Evolutionary conservation across 2,797 vertebrate species (phyloP).

Genomic region (Toxotes lorentzi): DNA sequence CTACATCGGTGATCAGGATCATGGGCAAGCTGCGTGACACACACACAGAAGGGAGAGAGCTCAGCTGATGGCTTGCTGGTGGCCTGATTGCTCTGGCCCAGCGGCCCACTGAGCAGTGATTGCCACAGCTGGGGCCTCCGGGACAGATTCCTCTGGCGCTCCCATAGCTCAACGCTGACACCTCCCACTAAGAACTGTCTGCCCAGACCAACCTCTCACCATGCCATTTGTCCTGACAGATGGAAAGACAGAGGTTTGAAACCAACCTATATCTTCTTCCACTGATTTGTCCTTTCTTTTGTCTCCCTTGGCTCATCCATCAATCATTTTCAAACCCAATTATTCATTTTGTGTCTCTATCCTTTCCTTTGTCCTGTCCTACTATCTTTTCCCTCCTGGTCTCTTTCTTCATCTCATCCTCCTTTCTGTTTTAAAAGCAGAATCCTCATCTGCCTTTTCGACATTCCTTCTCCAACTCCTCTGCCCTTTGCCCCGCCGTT

Average conservation of each 20-base stretch:
- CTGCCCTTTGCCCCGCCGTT: slow-evolving; percentile 67
- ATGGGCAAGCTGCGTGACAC: slow-evolving; percentile 63
- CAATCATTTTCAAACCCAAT: slow-evolving; percentile 71
- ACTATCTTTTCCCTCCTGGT: slow-evolving; percentile 34
- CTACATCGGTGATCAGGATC: slow-evolving; percentile 55
- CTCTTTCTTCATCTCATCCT: slow-evolving; percentile 46
- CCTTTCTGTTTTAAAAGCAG: slow-evolving; percentile 41
- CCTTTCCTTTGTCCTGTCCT: slow-evolving; percentile 35
- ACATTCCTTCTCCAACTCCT: slow-evolving; percentile 50
- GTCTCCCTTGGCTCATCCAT: slow-evolving; percentile 71
- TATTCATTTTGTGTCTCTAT: slow-evolving; percentile 64
- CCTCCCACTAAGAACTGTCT: slow-evolving; percentile 79
- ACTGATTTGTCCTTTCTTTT: slow-evolving; percentile 74
- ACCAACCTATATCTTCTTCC: slow-evolving; percentile 74
- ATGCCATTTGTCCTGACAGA: slow-evolving; percentile 80
- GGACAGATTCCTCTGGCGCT: slow-evolving; percentile 77
- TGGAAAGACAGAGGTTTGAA: slow-evolving; percentile 77
- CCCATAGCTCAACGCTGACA: slow-evolving; percentile 82
- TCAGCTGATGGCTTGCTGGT: slow-evolving; percentile 84
- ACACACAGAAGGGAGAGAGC: slow-evolving; percentile 76
- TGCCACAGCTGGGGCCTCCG: slow-evolving; percentile 84
- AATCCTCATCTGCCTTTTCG: slow-evolving; percentile 48
- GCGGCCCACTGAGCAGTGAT: slow-evolving; percentile 84
- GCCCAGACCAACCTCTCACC: slow-evolving; percentile 75
- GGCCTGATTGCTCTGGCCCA: slow-evolving; percentile 81